Base-by-base conservation (phyloP, 2,888 invertebrate species). In the Leptinotarsa peninsularis region DNA sequence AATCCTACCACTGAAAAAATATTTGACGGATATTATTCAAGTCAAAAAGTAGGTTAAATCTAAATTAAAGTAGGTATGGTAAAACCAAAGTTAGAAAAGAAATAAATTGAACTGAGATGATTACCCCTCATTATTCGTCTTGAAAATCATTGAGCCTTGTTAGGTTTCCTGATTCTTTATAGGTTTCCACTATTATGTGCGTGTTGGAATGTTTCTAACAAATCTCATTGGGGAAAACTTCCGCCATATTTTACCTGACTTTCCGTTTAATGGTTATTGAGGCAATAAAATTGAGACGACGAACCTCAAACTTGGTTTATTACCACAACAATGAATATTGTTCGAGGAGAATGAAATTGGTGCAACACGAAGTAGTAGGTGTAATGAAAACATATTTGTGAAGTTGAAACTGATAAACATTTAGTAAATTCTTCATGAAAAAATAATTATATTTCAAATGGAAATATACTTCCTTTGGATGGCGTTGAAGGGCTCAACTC, bases 301-400 rank as follows among this genome's bases (percentile, higher is more conserved):
- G 58, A 73, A 50, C 60, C 60, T 23, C 33, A 63, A 73, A 73
- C 33, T 68, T 68, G 52, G 49, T 73, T 73, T 73, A 73, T 73
- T 67, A 68, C 73, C 68, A 58, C 49, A 73, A 67, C 49, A 71
- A 71, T 71, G 63, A 71, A 67, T 54, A 56, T 5, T 49, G 50
- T 52, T 58, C 23, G 63, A n/a, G 18, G 27, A 56, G 60, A 60
- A 60, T 60, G 23, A 60, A 60, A 60, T 54, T 54, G n/a, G 67
- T 50, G 23, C 23, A 23, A 68, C 54, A 50, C 67, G 2, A 52
- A 23, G 23, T 67, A 23, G 50, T 21, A 18, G 52, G 43, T 43
- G 43, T 1, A 43, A 10, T 43, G 43, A 10, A 43, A 27, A 13
- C 27, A 21, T 50, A 27, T 33, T 27, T 27, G 52, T 27, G 52